Evolutionary conservation across 2,888 invertebrate genomes (phyloP).

Genomic region (Cordilura impudica): DNA sequence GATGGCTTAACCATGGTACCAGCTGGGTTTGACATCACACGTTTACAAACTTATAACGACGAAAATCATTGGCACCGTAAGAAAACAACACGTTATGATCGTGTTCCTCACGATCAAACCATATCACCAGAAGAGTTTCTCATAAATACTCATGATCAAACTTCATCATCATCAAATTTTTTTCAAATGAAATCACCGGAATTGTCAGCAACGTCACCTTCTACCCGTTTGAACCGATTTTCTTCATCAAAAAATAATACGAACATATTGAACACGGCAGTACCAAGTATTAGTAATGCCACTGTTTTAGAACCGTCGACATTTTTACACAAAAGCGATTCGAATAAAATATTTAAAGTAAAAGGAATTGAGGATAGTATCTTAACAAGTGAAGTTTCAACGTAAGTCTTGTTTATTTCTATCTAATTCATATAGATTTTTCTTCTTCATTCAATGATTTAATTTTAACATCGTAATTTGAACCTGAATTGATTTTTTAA

Average conservation of each 20-base stretch:
- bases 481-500: slow-evolving; percentile 3
- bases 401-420: slow-evolving; percentile 45
- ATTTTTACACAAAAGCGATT: background rate
- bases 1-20: slow-evolving; percentile 65
- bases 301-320: background rate
- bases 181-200: slow-evolving; percentile 36
- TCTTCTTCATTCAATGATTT: slow-evolving; percentile 1
- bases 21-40: slow-evolving; percentile 67
- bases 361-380: background rate
- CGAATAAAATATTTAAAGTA: background rate
- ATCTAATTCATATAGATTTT: background rate
- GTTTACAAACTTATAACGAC: slow-evolving; percentile 62
- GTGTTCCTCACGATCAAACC: slow-evolving; percentile 53
- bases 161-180: slow-evolving; percentile 47
- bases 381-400: slow-evolving; percentile 34
- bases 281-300: slow-evolving; percentile 16
- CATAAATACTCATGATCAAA: slow-evolving; percentile 43
- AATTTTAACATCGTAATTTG: background rate
- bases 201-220: slow-evolving; percentile 44
- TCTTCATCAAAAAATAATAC: slow-evolving; percentile 40
- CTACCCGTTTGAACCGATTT: slow-evolving; percentile 24
- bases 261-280: slow-evolving; percentile 48
- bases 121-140: slow-evolving; percentile 39
- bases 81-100: slow-evolving; percentile 65
- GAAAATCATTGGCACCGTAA: slow-evolving; percentile 70